Percentiles rank a stretch among this genome's conserved stretches.
Conservation (phyloP, 1,140 invertebrate genomes). For the Pristionchus pacificus region DNA sequence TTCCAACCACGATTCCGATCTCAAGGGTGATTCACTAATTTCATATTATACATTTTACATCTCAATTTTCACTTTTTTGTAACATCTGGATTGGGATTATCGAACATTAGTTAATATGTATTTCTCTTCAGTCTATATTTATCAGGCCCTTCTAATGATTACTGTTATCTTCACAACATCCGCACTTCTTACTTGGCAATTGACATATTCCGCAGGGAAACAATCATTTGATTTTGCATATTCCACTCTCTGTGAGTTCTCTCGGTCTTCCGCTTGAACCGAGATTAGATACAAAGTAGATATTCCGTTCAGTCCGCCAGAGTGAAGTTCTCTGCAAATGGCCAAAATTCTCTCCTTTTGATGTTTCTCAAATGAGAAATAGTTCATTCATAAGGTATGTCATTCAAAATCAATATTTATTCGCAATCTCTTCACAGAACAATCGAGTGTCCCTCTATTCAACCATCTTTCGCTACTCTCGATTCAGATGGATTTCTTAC, state of each 20-base stretch:
- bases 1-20: not conserved
- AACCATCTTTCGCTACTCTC: not conserved
- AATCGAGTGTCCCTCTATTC: not conserved
- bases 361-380: not conserved
- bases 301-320: not conserved
- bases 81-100: too few species aligned
- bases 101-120: too few species aligned
- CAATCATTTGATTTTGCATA: too few species aligned
- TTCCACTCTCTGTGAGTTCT: not conserved
- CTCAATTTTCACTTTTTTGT: too few species aligned
- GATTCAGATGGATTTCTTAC: not conserved
- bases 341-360: not conserved
- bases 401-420: not conserved
- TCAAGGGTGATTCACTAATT: not conserved
- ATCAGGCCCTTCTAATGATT: not conserved
- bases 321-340: not conserved
- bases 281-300: not conserved
- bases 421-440: not conserved
- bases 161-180: not conserved
- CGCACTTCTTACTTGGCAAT: not conserved
- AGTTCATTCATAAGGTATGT: not conserved
- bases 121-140: not conserved
- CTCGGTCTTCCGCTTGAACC: not conserved
- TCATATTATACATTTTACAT: too few species aligned
- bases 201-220: not conserved